These are phyloP conservation scores for Spongilla lacustris DNA, from an alignment of 37 sponge, comb jelly and placozoan species.

Conservation along the genomic window DNA sequence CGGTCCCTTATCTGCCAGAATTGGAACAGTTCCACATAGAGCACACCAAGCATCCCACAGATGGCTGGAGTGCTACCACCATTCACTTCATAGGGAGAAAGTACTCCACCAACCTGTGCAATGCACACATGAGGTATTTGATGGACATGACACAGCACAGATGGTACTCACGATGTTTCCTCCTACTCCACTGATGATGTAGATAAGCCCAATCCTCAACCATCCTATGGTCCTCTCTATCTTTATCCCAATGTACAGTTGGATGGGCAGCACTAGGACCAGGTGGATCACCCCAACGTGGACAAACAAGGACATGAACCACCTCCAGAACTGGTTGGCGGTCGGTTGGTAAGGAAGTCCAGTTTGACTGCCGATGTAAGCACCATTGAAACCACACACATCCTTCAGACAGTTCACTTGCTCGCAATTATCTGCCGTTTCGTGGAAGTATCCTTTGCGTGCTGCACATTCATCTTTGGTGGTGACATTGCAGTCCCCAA, in stretches of 20 bases:
- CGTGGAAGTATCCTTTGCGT: conserved; percentile 70
- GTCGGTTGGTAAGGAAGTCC: conserved; percentile 25
- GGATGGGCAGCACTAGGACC: conserved; percentile 58
- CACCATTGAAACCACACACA: conserved; percentile 89
- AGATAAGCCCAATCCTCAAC: conserved; percentile 87
- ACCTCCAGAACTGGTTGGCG: conserved; percentile 91
- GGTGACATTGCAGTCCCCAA: conserved; percentile 75
- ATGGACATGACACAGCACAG: background rate
- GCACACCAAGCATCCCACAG: conserved; percentile 90
- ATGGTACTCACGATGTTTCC: conserved; percentile 81
- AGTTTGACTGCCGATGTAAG: conserved; percentile 20
- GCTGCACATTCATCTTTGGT: conserved; percentile 64
- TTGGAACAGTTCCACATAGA: conserved; percentile 91
- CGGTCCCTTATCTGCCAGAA: conserved; percentile 86
- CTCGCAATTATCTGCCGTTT: conserved; percentile 52
- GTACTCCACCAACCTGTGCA: conserved; percentile 80
- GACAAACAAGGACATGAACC: conserved; percentile 76
- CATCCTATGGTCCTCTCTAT: conserved; percentile 95
- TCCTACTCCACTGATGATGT: conserved; percentile 90
- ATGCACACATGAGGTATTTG: background rate
- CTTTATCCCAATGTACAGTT: conserved; percentile 88
- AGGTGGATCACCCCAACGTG: conserved; percentile 91
- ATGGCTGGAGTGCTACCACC: conserved; percentile 84
- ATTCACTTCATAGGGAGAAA: conserved; percentile 89
- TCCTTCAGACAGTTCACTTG: conserved; percentile 86